Base-by-base conservation (phyloP, 2,888 invertebrate genomes). In the Seira musarum region DNA sequence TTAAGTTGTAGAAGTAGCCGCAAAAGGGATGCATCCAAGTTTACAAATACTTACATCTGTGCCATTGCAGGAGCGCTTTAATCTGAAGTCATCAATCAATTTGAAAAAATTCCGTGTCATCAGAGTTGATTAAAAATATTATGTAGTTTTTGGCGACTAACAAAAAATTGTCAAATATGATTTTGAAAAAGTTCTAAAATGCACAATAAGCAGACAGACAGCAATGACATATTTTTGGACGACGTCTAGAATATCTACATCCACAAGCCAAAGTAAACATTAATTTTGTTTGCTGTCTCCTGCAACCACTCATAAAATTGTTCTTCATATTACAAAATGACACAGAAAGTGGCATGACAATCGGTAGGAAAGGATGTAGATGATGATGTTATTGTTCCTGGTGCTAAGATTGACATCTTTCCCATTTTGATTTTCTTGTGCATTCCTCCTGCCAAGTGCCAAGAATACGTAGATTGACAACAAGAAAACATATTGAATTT, bases 291-390 rank as follows among this genome's bases (percentile, higher is more conserved):
- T 30, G 30, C 30, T 30, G 30, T 30, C 30, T 30, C 30, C 30
- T 30, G 30, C 30, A 30, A 30, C 30, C 3, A 30, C 30, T 30
- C 30, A 30, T 30, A 15, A 63, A 22, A 22, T 6, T 10, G 19
- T n/a, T 13, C 8, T 22, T 53, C 21, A 6, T 24, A 72, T 83
- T 85, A 87, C 75, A 87, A 84, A 82, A 87, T 85, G 73, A 83
- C 79, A 82, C 87, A 87, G 75, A 86, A 85, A 49, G 87, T 85
- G 64, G 87, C 88, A 76, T 88, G 88, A 84, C 88, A 88, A 77
- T 88, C 88, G 72, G 87, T 87, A 35, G 88, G 87, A 61, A 88
- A 84, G 13, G 87, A 85, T 15, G 87, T 83, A 77, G 87, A 87
- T 53, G 87, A 85, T 64, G 88, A 86, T 64, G 87, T 85, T 61